Conservation (phyloP, 1,140 invertebrate species). For the Sitobion miscanthi region DNA sequence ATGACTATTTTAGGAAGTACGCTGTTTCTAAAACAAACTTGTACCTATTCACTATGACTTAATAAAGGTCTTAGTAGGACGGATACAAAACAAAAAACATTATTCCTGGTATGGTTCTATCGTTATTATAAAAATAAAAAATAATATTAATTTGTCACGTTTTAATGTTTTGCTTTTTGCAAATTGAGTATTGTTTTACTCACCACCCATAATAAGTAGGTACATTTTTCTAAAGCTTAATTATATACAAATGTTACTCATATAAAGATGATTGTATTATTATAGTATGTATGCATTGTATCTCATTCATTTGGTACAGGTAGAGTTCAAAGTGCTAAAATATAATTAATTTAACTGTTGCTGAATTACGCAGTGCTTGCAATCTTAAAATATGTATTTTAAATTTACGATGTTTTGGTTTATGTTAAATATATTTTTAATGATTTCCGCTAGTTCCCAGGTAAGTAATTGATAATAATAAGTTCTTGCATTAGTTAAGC, state of each 20-base stretch:
- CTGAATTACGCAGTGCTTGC: background rate
- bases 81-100: slow-evolving; percentile 5
- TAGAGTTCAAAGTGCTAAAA: background rate
- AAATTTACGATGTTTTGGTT: background rate
- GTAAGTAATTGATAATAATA: background rate
- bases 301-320: background rate
- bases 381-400: background rate
- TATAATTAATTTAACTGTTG: background rate
- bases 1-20: background rate
- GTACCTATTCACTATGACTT: background rate
- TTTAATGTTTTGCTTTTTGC: background rate
- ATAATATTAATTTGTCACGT: slow-evolving; percentile 20
- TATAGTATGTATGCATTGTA: background rate
- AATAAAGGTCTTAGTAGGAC: background rate
- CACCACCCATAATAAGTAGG: background rate
- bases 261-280: background rate
- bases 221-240: background rate
- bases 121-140: background rate
- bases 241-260: background rate
- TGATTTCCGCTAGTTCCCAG: background rate
- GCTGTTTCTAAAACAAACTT: background rate
- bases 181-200: background rate
- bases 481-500: background rate
- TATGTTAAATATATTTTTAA: too few species aligned
- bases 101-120: background rate